Conservation (phyloP, 2,888 invertebrate species). For the Xestia sexstrigata region DNA sequence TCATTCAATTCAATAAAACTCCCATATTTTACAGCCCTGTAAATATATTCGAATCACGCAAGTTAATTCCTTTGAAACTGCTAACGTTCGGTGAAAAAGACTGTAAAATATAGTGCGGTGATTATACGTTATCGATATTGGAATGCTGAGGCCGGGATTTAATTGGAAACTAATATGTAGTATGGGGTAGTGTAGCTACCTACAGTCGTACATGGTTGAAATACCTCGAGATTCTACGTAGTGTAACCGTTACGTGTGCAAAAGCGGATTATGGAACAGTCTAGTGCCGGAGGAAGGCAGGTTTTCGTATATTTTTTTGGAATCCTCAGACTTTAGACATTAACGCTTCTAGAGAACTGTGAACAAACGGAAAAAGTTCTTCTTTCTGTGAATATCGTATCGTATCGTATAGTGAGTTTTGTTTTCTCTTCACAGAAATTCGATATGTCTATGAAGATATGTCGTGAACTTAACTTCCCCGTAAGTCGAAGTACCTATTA, state of each 20-base stretch:
- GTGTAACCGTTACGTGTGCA: background rate
- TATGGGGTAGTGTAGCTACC: background rate
- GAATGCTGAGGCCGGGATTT: conserved; percentile 39
- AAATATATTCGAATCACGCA: conserved; percentile 66
- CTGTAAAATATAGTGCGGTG: conserved; percentile 70
- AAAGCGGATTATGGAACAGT: background rate
- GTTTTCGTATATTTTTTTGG: background rate
- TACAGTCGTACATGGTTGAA: background rate
- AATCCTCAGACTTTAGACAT: background rate
- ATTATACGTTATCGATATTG: conserved; percentile 66
- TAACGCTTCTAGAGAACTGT: background rate
- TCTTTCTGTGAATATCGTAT: background rate
- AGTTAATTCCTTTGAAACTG: conserved; percentile 62
- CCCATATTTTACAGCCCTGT: conserved; percentile 38
- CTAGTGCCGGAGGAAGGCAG: background rate
- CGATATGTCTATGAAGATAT: too few relatives aligned
- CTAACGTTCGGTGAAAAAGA: conserved; percentile 64
- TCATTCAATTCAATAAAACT: conserved; percentile 60
- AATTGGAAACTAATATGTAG: conserved; percentile 28
- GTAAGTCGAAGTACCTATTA: background rate
- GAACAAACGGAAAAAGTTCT: background rate
- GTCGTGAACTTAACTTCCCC: background rate
- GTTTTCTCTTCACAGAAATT: background rate
- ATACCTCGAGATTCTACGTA: background rate
- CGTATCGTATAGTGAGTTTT: too few relatives aligned